Evolutionary conservation across 2,888 invertebrate genomes (phyloP).

Genomic region (Neoascia interrupta): DNA sequence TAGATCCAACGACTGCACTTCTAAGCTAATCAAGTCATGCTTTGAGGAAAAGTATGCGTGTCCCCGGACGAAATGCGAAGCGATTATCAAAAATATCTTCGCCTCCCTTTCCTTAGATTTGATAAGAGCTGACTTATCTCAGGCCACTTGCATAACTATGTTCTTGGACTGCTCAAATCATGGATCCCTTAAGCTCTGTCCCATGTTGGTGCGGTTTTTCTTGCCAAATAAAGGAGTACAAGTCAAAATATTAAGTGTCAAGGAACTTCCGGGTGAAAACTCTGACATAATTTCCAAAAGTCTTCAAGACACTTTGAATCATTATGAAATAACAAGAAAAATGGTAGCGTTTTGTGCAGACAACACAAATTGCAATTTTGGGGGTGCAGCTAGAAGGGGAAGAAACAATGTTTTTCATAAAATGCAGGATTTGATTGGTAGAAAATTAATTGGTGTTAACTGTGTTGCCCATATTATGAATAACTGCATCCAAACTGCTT

Average conservation of each 20-base stretch:
- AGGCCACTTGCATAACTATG: slow-evolving; percentile 28
- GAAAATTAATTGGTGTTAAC: too few relatives aligned
- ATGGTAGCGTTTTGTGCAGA: slow-evolving; percentile 42
- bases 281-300: slow-evolving; percentile 28
- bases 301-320: background rate
- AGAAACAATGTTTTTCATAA: slow-evolving; percentile 56
- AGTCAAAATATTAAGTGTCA: slow-evolving; percentile 53
- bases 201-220: slow-evolving; percentile 51
- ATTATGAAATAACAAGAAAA: background rate
- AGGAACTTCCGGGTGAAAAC: slow-evolving; percentile 45
- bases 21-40: slow-evolving; percentile 39
- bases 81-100: slow-evolving; percentile 50
- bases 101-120: slow-evolving; percentile 47
- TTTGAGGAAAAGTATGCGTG: slow-evolving; percentile 44
- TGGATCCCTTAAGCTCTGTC: slow-evolving; percentile 51
- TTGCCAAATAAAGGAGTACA: slow-evolving; percentile 49
- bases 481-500: too few relatives aligned
- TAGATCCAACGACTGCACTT: slow-evolving; percentile 70
- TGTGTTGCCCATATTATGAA: too few relatives aligned
- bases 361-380: slow-evolving; percentile 57
- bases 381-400: slow-evolving; percentile 43
- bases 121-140: slow-evolving; percentile 51
- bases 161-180: slow-evolving; percentile 55
- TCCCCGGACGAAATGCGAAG: slow-evolving; percentile 47
- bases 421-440: too few relatives aligned